Base-by-base conservation (phyloP, 2,797 vertebrate genomes). In the Sitta carolinensis region DNA sequence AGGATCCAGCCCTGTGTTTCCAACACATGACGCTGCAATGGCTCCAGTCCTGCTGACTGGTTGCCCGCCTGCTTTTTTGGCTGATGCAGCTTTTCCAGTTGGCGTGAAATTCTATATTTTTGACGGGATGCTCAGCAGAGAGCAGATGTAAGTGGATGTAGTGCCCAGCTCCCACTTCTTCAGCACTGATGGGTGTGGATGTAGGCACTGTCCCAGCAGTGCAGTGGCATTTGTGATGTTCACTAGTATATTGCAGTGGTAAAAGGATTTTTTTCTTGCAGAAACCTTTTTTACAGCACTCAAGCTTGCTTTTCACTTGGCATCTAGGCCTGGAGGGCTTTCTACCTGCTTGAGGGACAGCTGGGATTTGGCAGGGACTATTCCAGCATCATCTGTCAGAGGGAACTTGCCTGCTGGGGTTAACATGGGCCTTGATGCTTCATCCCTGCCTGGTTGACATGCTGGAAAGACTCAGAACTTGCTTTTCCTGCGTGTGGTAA, bases 11-110 rank as follows among this genome's bases (percentile, higher is more conserved):
- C 29, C 45, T 0, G 0, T 6, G 10, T 58, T 52, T 38, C 40
- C 70, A n/a, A 1, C 34, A 3, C 10, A 1, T 29, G 79, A 29
- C 0, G 0, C 55, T 63, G 55, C 25, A 4, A 0, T 50, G 12
- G 42, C 74, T 92, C 7, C 45, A 17, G 11, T 58, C 42, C 7
- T 1, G 1, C 40, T 59, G 86, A 12, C 64, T 63, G 51, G 11
- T n/a, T 84, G 70, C 81, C 57, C 2, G 1, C 50, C 29, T 29
- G 40, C 36, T 16, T 47, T 61, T 74, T 55, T 84, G 84, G 59
- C 67, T 66, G 55, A 7, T 0, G 7, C 5, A 15, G 54, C 87
- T 64, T 4, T 57, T 48, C 40, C 25, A 8, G 13, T 30, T 42
- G 43, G 47, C 5, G 2, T 59, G 70, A 16, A 69, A 29, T 23